Evolutionary conservation across 2,888 invertebrate species (phyloP), one percentile per base, ranked within the genome.

Genomic region (Synanthedon andrenaeformis): DNA sequence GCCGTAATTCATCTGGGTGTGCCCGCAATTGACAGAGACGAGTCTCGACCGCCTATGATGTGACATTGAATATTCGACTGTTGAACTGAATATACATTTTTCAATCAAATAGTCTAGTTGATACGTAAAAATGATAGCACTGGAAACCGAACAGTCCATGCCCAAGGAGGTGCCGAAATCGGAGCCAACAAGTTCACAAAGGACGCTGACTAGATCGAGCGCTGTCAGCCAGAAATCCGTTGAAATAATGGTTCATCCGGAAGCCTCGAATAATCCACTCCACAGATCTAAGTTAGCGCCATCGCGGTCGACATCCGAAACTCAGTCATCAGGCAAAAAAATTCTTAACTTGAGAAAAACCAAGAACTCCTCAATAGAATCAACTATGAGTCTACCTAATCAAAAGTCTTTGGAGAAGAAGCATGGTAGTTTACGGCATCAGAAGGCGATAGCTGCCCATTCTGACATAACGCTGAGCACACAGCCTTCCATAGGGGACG

Each of bases 141-240:
- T 88, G 65, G 85, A 88, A 68, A 60, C 84, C 13, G 87, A 87
- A 57, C 83, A 82, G 57, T 64, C 81, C 28, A 74, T 82, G 67
- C 66, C 77, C 42, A 74, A 77, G 55, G 82, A 84, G 59, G 72
- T 80, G 57, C 73, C 81, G 23, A 83, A 80, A 65, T 63, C 70
- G 52, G 84, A 82, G 58, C 72, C 82, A 5, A 68, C 79, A 0
- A 68, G 79, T 61, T 90, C 67, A 74, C 92, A 65, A 63, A 79
- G 70, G 83, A 91, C 79, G 76, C 76, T 80, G 82, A 90, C 91
- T 79, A 56, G 89, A 70, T 76, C 87, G 78, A 90, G 90, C 61
- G 91, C 90, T 28, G 85, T 91, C 51, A 90, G 90, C 60, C 91
- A 91, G 64, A 89, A 90, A 58, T 90, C 90, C 49, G 89, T 91